These are phyloP conservation scores for Oscheius sp. DNA, from an alignment of 2,888 invertebrate genomes.

Conservation along the genomic window DNA sequence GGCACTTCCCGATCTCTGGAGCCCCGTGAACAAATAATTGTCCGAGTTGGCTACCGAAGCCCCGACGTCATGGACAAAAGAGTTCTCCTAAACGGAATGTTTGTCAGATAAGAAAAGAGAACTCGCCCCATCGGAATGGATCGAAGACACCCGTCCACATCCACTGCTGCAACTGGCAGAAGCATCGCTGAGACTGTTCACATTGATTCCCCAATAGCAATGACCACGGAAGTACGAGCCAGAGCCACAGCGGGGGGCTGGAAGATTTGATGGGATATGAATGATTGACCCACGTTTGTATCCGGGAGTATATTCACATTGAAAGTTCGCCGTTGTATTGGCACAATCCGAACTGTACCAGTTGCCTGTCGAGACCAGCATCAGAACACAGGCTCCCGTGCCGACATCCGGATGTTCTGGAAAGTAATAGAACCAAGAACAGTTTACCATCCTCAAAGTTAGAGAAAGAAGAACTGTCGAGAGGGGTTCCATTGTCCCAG, in stretches of 20 bases:
- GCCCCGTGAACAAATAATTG: background rate
- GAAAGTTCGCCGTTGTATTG: background rate
- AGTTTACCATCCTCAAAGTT: background rate
- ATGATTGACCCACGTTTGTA: background rate
- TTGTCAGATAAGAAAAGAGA: background rate
- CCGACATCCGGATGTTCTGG: background rate
- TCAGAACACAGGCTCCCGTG: background rate
- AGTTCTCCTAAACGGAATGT: background rate
- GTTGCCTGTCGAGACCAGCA: background rate
- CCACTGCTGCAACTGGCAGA: background rate
- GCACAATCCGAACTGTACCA: slow-evolving; percentile 13
- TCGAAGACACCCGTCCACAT: background rate
- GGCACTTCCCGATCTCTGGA: background rate
- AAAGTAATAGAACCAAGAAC: background rate
- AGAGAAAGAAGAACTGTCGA: background rate
- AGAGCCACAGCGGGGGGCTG: too few relatives aligned
- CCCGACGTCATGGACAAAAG: background rate
- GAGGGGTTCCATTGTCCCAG: background rate
- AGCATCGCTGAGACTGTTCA: background rate
- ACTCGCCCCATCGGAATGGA: slow-evolving; percentile 5
- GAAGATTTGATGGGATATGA: background rate
- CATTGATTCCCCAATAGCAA: background rate
- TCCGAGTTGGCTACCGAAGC: background rate
- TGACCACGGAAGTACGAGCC: slow-evolving; percentile 11
- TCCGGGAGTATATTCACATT: background rate